Percentiles rank a stretch among this genome's conserved stretches.
These are phyloP conservation scores for Erebia epiphron DNA, from an alignment of 2,888 invertebrate genomes.

Conservation along the genomic window DNA sequence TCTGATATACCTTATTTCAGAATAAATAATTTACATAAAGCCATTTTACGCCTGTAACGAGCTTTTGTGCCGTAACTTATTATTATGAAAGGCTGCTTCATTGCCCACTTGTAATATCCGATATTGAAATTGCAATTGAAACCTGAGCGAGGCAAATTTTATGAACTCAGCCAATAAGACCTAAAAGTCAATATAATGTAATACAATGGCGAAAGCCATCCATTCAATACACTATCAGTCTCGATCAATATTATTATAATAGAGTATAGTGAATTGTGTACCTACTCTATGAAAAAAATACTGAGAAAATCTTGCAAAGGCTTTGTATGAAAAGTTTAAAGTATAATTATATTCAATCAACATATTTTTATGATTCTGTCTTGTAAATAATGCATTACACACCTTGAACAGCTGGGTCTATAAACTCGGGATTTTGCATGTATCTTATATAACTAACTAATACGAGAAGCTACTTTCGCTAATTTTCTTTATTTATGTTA, in stretches of 20 bases:
- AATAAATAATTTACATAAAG: not conserved
- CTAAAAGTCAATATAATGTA: not conserved
- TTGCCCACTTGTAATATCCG: not conserved
- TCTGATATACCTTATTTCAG: not conserved
- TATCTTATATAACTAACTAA: no score
- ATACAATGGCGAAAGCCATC: slow-evolving; percentile 7
- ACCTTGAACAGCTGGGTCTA: no score
- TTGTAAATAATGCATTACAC: no score
- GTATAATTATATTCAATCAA: no score
- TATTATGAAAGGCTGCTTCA: slow-evolving; percentile 8
- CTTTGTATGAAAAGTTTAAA: no score
- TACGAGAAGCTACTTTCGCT: no score
- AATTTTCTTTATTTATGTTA: no score
- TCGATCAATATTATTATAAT: not conserved
- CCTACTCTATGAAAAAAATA: no score
- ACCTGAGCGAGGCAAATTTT: slow-evolving; percentile 6
- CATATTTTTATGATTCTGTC: no score
- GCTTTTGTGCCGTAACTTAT: slow-evolving; percentile 7
- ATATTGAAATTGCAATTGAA: slow-evolving; percentile 8
- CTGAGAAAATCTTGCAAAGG: no score
- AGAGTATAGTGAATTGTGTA: no score
- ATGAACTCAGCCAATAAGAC: slow-evolving; percentile 1
- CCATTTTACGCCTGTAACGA: not conserved
- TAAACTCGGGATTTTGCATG: no score
- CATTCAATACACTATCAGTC: not conserved